phyloP scores from a whole-genome alignment of 2,113 vertebrate species.

The Myxocyprinus asiaticus region DNA sequence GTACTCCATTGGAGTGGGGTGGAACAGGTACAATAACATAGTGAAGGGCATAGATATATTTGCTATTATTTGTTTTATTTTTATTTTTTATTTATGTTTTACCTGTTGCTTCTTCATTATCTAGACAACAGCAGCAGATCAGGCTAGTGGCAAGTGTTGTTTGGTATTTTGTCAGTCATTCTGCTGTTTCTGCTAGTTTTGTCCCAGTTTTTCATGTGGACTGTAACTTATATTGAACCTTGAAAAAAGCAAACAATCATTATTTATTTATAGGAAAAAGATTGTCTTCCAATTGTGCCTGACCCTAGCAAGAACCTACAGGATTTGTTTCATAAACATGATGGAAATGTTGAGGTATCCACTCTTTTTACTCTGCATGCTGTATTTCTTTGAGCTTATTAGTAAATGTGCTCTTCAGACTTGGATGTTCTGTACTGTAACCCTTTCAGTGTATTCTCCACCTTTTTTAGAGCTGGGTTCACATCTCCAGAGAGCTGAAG shows the following conservation, averaged over 20 bases:
- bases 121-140: not conserved
- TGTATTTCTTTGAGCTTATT: no score
- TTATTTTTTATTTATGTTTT: not conserved
- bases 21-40: not conserved
- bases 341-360: constrained; percentile 81
- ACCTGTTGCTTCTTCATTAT: not conserved
- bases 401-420: no score
- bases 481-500: constrained; percentile 48
- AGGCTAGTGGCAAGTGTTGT: not conserved
- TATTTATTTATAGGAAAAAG: constrained; percentile 67
- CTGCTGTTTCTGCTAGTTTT: constrained; percentile 56
- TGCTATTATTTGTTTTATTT: not conserved
- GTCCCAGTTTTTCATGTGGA: constrained; percentile 65
- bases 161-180: not conserved
- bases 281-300: constrained; percentile 74
- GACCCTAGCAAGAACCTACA: constrained; percentile 81
- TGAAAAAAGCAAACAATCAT: no score
- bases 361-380: not conserved
- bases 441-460: not conserved
- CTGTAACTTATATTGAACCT: no score
- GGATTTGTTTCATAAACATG: constrained; percentile 78
- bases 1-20: constrained; percentile 65
- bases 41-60: not conserved
- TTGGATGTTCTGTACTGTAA: not conserved
- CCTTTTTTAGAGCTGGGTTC: constrained; percentile 49